phyloP scores from a whole-genome alignment of 2,888 invertebrate genomes.

The Eulithis prunata region DNA sequence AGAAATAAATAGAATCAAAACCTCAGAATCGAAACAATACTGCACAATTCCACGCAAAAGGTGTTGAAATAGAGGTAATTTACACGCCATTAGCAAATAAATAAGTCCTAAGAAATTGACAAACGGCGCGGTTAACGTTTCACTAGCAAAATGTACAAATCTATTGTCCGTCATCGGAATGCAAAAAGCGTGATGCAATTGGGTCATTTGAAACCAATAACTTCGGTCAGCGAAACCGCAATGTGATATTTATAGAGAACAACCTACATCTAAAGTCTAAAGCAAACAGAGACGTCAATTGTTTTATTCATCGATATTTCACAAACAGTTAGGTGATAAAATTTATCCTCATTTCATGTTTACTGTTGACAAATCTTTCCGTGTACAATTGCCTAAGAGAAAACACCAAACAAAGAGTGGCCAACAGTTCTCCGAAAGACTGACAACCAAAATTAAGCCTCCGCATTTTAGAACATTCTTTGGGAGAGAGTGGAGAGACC shows the following conservation, averaged over 20 bases:
- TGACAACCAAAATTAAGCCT: background rate
- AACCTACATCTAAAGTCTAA: conserved; percentile 23
- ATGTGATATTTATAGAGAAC: conserved; percentile 65
- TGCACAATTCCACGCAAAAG: conserved; percentile 5
- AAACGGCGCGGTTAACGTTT: conserved; percentile 52
- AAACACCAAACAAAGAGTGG: conserved; percentile 5
- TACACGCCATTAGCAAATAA: conserved; percentile 26
- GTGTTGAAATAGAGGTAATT: conserved; percentile 13
- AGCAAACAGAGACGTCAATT: conserved; percentile 10
- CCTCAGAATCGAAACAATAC: conserved; percentile 4
- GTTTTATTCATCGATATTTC: conserved; percentile 27
- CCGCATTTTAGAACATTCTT: background rate
- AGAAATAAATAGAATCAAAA: background rate
- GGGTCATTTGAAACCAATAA: conserved; percentile 76
- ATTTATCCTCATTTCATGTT: conserved; percentile 14
- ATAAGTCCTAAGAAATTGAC: conserved; percentile 31
- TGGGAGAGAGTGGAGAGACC: too few relatives aligned
- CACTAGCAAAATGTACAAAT: conserved; percentile 59
- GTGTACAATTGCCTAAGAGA: conserved; percentile 2
- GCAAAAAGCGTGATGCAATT: conserved; percentile 73
- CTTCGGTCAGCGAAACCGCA: conserved; percentile 70
- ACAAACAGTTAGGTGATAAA: background rate
- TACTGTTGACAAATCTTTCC: conserved; percentile 9
- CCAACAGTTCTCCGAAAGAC: conserved; percentile 1
- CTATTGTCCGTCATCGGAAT: conserved; percentile 73